Conservation (phyloP, 2,888 invertebrate species). For the Drosophila formosana region DNA sequence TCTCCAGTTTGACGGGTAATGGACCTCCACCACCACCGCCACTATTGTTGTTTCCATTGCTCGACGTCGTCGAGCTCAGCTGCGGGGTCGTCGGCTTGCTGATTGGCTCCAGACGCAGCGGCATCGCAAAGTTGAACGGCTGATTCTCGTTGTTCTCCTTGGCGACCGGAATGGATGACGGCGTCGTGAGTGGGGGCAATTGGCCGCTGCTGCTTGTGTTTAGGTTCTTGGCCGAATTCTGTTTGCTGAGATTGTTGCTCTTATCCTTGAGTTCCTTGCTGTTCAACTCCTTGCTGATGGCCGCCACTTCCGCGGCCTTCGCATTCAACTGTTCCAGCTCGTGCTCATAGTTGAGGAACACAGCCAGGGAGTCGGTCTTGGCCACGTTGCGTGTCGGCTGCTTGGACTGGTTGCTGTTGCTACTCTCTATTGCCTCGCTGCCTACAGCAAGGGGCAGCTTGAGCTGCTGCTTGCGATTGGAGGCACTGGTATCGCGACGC, state of each 20-base stretch:
- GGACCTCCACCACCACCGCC: slow-evolving; percentile 6
- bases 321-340: slow-evolving; percentile 81
- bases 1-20: slow-evolving; percentile 68
- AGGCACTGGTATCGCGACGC: slow-evolving; percentile 81
- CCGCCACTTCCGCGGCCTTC: slow-evolving; percentile 51
- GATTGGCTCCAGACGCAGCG: slow-evolving; percentile 66
- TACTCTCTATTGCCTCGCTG: slow-evolving; percentile 13
- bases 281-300: slow-evolving; percentile 43
- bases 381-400: slow-evolving; percentile 61
- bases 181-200: slow-evolving; percentile 58
- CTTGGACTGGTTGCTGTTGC: slow-evolving; percentile 3
- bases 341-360: slow-evolving; percentile 84
- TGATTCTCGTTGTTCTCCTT: slow-evolving; percentile 63
- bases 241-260: slow-evolving; percentile 84
- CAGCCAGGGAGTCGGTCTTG: slow-evolving; percentile 85
- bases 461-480: slow-evolving; percentile 80
- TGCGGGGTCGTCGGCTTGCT: slow-evolving; percentile 36
- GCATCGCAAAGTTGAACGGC: slow-evolving; percentile 44
- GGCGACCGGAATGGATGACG: slow-evolving; percentile 14
- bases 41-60: slow-evolving; percentile 13
- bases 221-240: slow-evolving; percentile 83
- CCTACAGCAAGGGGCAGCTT: slow-evolving; percentile 60
- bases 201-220: slow-evolving; percentile 33
- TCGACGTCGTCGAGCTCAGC: not conserved
- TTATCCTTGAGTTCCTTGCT: slow-evolving; percentile 84